A percentile compares a stretch with the other conserved stretches of the same genome.
Conservation (phyloP, 2,888 invertebrate species). For the Dryococelus australis region DNA sequence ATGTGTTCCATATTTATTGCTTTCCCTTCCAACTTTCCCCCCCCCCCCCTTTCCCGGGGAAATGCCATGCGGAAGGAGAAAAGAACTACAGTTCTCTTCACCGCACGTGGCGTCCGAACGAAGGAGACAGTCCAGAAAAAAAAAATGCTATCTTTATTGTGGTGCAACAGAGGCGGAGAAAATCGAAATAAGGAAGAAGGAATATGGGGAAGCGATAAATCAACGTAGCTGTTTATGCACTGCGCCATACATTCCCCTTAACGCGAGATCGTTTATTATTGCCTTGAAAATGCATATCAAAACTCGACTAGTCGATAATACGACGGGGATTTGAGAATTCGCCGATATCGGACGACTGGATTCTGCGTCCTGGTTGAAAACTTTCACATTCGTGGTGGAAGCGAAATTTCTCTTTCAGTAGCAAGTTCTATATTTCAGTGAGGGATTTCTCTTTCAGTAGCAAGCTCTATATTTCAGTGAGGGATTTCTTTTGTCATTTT, state of each 20-base stretch:
- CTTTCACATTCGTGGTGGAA: no score
- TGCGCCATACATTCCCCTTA: no score
- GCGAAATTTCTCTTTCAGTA: no score
- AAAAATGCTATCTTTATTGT: not conserved
- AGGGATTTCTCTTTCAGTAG: no score
- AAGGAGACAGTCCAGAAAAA: not conserved
- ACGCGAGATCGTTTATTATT: not conserved
- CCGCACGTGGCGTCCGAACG: not conserved
- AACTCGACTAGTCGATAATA: not conserved
- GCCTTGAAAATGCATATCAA: not conserved
- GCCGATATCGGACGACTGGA: not conserved
- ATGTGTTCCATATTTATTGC: constrained; percentile 16
- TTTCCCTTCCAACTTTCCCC: not conserved
- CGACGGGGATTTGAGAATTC: not conserved
- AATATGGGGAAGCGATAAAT: not conserved
- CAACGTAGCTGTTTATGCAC: not conserved
- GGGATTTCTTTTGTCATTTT: no score
- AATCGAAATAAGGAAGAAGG: not conserved
- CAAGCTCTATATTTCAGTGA: no score
- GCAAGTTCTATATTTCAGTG: no score
- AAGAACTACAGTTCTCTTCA: not conserved
- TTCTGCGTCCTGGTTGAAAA: no score
- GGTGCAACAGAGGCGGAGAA: not conserved
- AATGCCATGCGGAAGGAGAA: not conserved
- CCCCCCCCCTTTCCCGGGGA: not conserved